Evolutionary conservation across 2,113 vertebrate genomes (phyloP).

Genomic region (Ceyx melanurus): DNA sequence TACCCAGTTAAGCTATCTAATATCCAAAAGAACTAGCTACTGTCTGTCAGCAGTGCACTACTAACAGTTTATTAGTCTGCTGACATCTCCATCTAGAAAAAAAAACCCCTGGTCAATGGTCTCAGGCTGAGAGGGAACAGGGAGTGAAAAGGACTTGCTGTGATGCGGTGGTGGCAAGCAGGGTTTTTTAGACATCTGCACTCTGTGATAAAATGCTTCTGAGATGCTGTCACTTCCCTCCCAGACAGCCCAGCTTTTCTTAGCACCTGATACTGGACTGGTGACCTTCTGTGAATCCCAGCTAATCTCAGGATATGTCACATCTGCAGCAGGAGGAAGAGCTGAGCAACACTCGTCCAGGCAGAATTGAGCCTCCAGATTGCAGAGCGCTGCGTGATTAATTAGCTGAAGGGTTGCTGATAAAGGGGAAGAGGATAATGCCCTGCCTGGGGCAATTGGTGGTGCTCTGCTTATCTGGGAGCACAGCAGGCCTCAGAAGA

Average conservation of each 20-base stretch:
- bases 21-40: slow-evolving; percentile 32
- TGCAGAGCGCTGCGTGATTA: slow-evolving; percentile 57
- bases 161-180: slow-evolving; percentile 55
- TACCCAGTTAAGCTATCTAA: slow-evolving; percentile 52
- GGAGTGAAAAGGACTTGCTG: slow-evolving; percentile 53
- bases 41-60: slow-evolving; percentile 56
- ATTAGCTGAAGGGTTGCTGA: slow-evolving; percentile 58
- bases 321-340: slow-evolving; percentile 68
- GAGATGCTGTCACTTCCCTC: slow-evolving; percentile 70
- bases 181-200: slow-evolving; percentile 69
- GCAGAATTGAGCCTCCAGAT: slow-evolving; percentile 62
- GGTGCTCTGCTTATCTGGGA: slow-evolving; percentile 45
- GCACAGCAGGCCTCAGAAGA: slow-evolving; percentile 46
- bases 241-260: slow-evolving; percentile 67
- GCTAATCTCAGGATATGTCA: slow-evolving; percentile 65
- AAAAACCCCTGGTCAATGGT: slow-evolving; percentile 35
- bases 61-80: slow-evolving; percentile 62
- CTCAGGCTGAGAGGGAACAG: slow-evolving; percentile 47
- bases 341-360: slow-evolving; percentile 63
- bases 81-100: slow-evolving; percentile 68
- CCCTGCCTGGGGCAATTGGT: slow-evolving; percentile 26
- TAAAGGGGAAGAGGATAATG: slow-evolving; percentile 49
- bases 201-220: slow-evolving; percentile 74
- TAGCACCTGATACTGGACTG: slow-evolving; percentile 44
- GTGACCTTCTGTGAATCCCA: slow-evolving; percentile 41